Percentiles rank a stretch among this genome's conserved stretches.
Conservation (phyloP, 1,140 invertebrate genomes). For the Formica exsecta region DNA sequence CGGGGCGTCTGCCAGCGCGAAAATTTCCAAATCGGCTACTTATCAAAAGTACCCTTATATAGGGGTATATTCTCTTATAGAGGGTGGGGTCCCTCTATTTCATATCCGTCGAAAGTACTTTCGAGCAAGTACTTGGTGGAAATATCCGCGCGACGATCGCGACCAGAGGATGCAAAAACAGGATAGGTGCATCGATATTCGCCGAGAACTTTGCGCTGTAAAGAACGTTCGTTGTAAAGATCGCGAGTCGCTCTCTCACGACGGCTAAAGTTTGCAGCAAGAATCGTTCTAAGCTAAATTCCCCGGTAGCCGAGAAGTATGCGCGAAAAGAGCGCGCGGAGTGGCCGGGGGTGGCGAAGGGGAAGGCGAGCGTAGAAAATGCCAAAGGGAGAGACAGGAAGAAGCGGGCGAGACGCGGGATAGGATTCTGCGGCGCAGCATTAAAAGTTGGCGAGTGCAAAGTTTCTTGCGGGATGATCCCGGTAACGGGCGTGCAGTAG, state of each 20-base stretch:
- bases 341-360: background rate
- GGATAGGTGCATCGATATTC: conserved; percentile 56
- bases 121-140: background rate
- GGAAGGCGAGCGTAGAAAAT: background rate
- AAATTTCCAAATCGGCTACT: conserved; percentile 53
- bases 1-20: conserved; percentile 46
- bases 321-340: conserved; percentile 38
- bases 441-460: conserved; percentile 86
- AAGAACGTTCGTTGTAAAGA: conserved; percentile 42
- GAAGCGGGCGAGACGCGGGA: conserved; percentile 36
- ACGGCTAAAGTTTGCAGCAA: conserved; percentile 67
- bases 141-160: conserved; percentile 49
- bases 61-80: too few relatives aligned
- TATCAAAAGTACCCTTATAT: conserved; percentile 50
- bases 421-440: conserved; percentile 81
- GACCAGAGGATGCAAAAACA: conserved; percentile 22
- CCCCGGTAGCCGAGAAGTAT: conserved; percentile 63
- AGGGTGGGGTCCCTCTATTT: too few relatives aligned
- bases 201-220: conserved; percentile 27
- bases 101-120: conserved; percentile 52
- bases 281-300: conserved; percentile 70
- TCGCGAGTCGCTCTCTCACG: conserved; percentile 41
- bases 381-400: conserved; percentile 58
- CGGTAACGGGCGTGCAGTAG: conserved; percentile 80
- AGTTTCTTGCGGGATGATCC: conserved; percentile 84